Conservation (phyloP, 1,140 invertebrate species). For the Pteromalus puparum region DNA sequence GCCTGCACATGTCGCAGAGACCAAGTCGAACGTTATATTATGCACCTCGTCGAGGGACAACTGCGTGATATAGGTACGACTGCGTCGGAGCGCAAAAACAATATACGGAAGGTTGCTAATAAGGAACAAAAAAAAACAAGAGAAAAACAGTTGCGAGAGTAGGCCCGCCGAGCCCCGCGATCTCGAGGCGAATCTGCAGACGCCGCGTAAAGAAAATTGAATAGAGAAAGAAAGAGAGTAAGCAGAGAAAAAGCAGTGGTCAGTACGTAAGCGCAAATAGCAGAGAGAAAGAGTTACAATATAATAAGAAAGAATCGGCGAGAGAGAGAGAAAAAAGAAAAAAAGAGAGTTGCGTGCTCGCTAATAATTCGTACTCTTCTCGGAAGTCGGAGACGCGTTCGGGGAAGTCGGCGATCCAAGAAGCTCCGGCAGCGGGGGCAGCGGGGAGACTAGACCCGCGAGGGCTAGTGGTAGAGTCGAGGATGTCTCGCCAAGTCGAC, state of each 20-base stretch:
- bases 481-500: slow-evolving; percentile 64
- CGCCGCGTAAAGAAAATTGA: not conserved
- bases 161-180: slow-evolving; percentile 7
- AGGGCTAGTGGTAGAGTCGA: slow-evolving; percentile 70
- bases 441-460: slow-evolving; percentile 66
- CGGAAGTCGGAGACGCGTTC: slow-evolving; percentile 68
- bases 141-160: not conserved
- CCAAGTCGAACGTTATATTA: not conserved
- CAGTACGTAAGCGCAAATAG: slow-evolving; percentile 14
- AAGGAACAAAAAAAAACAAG: not conserved
- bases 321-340: not conserved
- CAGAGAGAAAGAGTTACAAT: not conserved
- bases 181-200: slow-evolving; percentile 20
- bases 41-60: not conserved
- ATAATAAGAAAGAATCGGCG: not conserved
- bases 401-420: slow-evolving; percentile 65
- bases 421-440: slow-evolving; percentile 62
- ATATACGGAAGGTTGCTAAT: not conserved
- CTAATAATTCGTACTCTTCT: slow-evolving; percentile 66
- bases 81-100: not conserved
- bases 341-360: slow-evolving; percentile 47
- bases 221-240: not conserved
- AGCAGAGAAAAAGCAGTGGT: not conserved
- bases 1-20: not conserved
- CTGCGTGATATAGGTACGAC: too few species aligned